Evolutionary conservation across 2,888 invertebrate genomes (phyloP), one percentile per base, ranked within the genome.

Genomic region (Leptinotarsa peninsularis): DNA sequence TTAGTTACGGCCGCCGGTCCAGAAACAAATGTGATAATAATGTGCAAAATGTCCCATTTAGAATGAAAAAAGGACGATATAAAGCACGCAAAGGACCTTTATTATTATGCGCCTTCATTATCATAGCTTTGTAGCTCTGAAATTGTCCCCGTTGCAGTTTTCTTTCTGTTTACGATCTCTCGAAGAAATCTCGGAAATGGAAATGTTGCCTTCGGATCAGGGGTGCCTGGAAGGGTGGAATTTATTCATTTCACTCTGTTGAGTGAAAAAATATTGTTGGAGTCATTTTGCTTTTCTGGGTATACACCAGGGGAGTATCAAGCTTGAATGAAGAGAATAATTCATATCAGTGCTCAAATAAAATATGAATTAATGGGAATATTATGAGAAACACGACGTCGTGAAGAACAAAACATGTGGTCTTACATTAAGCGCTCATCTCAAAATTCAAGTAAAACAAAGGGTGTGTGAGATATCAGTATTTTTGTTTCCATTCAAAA

Each of bases 71-170:
- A 63, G 63, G 63, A 33, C 43, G 63, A 43, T 63, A 63, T 63
- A 63, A 63, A 63, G 33, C 63, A 63, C 63, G n/a, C 63, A n/a
- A 63, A 63, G 63, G 43, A 63, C 63, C 63, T 43, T 63, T 33
- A 63, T 63, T 63, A 63, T 63, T 43, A 63, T 63, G 63, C 63
- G 63, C 63, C 33, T 63, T 43, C 63, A 63, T 63, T 63, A 63
- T 43, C 63, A 63, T 63, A 63, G 63, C 63, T 63, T 63, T 63
- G 63, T 63, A 63, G 63, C 63, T 63, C n/a, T 63, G 63, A 43
- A 63, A 63, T n/a, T 63, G 63, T 63, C 27, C n/a, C 63, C n/a
- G 63, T 43, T 63, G 63, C 63, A 63, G n/a, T 63, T 63, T 63
- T 18, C 10, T 63, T 63, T 15, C 63, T 63, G 63, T 63, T 63